Percentiles rank a stretch among this genome's conserved stretches.
These are phyloP conservation scores for Centrocercus urophasianus DNA, from an alignment of 2,113 vertebrate species.

Conservation along the genomic window DNA sequence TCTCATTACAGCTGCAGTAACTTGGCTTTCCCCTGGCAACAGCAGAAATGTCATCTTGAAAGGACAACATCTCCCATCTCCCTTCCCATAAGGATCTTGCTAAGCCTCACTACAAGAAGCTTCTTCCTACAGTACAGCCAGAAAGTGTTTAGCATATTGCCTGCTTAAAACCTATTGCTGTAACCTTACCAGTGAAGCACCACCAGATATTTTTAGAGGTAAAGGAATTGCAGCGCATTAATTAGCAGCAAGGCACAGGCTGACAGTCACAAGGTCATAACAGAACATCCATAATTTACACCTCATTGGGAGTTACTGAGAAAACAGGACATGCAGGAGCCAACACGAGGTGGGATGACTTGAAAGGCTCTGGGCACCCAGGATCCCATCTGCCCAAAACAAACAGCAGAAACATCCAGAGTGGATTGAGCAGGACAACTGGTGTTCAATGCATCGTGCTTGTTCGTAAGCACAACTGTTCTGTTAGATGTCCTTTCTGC, in stretches of 20 bases:
- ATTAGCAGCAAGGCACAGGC: background rate
- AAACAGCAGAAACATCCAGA: background rate
- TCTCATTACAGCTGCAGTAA: background rate
- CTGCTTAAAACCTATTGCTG: accelerated
- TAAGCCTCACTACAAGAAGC: background rate
- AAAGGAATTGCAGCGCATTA: background rate
- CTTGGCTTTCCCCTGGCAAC: background rate
- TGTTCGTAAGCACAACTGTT: background rate
- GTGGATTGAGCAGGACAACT: too few species aligned
- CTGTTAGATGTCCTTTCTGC: background rate
- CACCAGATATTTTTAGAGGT: background rate
- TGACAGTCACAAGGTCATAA: background rate
- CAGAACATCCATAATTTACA: background rate
- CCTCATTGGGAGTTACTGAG: background rate
- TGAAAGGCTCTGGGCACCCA: background rate
- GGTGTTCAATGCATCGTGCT: background rate
- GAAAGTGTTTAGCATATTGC: background rate
- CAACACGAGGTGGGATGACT: background rate
- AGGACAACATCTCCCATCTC: background rate
- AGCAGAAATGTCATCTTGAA: background rate
- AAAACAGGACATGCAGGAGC: background rate
- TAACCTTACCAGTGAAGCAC: background rate
- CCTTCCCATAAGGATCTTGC: background rate
- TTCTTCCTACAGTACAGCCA: background rate
- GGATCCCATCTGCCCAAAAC: background rate